Conservation (phyloP, 2,888 invertebrate genomes). For the Cryptus armator region DNA sequence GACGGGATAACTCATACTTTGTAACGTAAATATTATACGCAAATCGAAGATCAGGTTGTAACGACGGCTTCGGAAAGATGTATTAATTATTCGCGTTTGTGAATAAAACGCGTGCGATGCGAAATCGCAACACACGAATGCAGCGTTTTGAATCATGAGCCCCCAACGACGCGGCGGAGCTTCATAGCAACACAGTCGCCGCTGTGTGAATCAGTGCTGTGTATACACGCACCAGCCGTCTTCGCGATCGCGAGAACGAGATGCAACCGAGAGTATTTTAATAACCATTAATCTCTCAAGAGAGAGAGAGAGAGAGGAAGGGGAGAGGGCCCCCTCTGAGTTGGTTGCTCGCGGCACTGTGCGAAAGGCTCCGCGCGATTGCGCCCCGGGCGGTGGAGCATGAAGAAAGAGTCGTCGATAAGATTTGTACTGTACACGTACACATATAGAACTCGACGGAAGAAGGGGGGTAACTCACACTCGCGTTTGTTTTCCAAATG, state of each 20-base stretch:
- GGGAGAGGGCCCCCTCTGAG: constrained; percentile 17
- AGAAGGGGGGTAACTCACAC: constrained; percentile 33
- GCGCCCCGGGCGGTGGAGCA: constrained; percentile 71
- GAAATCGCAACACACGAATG: constrained; percentile 46
- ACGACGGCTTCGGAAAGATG: constrained; percentile 23
- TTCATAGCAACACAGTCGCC: background rate
- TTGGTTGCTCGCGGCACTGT: constrained; percentile 58
- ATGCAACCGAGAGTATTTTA: constrained; percentile 73
- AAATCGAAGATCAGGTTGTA: constrained; percentile 16
- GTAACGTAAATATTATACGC: constrained; percentile 39
- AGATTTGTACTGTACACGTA: constrained; percentile 59
- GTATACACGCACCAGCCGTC: background rate
- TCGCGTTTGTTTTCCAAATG: constrained; percentile 44
- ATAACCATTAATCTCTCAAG: constrained; percentile 77
- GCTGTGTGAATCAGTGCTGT: background rate
- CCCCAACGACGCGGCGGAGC: constrained; percentile 56
- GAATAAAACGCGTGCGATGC: constrained; percentile 23
- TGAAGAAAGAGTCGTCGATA: constrained; percentile 70
- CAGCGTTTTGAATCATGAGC: constrained; percentile 51
- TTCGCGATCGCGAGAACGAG: constrained; percentile 50
- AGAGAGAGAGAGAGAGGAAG: no score
- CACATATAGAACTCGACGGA: constrained; percentile 42
- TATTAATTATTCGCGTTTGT: constrained; percentile 58
- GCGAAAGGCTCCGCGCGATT: constrained; percentile 68
- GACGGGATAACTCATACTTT: constrained; percentile 43